Evolutionary conservation across 2,113 vertebrate genomes (phyloP).

Genomic region (Apaloderma vittatum): DNA sequence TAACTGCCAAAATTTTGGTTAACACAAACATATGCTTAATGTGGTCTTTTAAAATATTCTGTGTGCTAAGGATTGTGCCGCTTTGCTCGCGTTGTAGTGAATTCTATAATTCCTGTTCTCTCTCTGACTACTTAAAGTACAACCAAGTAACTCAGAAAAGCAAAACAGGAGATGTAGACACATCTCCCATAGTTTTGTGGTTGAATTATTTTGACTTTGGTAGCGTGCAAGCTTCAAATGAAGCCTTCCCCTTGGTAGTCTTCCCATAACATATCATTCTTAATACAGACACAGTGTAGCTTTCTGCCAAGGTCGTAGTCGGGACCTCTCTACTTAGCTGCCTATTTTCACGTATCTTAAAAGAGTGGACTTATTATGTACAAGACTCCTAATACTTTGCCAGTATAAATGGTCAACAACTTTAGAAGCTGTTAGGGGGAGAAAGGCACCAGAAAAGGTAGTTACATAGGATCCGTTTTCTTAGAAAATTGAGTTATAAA

Average conservation of each 20-base stretch:
- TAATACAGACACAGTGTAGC: neutral
- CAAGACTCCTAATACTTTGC: neutral
- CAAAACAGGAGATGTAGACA: neutral
- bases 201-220: neutral
- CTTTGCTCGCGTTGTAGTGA: neutral
- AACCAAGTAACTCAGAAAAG: neutral
- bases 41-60: neutral
- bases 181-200: neutral
- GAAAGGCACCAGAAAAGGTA: neutral
- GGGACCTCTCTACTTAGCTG: neutral
- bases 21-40: neutral
- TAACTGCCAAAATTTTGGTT: neutral
- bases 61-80: too few relatives aligned
- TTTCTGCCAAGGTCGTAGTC: neutral
- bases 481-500: neutral
- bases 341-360: neutral
- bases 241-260: neutral
- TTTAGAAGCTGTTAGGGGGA: neutral
- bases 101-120: neutral
- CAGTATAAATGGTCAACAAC: neutral
- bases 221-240: neutral
- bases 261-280: neutral
- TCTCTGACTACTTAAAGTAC: neutral
- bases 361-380: neutral
- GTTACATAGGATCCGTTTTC: neutral